phyloP scores from a whole-genome alignment of 64 coral and sea anemone species.

The Stichodactyla mertensii region DNA sequence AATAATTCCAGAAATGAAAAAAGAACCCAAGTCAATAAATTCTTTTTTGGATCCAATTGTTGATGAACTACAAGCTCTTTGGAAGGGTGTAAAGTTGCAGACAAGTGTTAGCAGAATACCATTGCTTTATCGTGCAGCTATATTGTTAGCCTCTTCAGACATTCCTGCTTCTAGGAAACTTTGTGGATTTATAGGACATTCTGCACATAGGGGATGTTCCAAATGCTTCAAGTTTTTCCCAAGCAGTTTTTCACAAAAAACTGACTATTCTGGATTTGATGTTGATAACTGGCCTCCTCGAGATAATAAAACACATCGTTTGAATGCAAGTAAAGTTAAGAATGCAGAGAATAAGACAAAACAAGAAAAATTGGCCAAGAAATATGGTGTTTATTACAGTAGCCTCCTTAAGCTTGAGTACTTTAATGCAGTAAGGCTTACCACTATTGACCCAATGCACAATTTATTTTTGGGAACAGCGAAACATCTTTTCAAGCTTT shows the following conservation, averaged over 20 bases:
- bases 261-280: conserved; percentile 63
- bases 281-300: conserved; percentile 35
- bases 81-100: conserved; percentile 3
- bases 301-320: conserved; percentile 16
- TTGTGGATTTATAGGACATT: conserved; percentile 26
- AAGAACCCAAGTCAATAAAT: conserved; percentile 40
- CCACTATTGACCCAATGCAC: conserved; percentile 62
- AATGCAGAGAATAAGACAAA: conserved; percentile 14
- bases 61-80: conserved; percentile 41
- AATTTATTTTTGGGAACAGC: conserved; percentile 61
- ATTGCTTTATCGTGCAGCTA: not conserved
- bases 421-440: conserved; percentile 49
- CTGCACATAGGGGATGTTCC: conserved; percentile 14
- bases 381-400: conserved; percentile 53
- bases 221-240: conserved; percentile 49
- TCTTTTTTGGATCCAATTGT: conserved; percentile 48
- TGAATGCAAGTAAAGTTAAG: conserved; percentile 22
- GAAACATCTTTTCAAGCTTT: conserved; percentile 30
- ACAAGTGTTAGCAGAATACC: not conserved
- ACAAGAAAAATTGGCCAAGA: conserved; percentile 39
- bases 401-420: conserved; percentile 42
- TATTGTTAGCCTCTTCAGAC: conserved; percentile 15
- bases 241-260: not conserved
- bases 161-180: conserved; percentile 35
- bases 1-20: conserved; percentile 41